A percentile compares a stretch with the other conserved stretches of the same genome.
These are phyloP conservation scores for Paguma larvata DNA, from an alignment of 2,797 vertebrate genomes.

Conservation along the genomic window DNA sequence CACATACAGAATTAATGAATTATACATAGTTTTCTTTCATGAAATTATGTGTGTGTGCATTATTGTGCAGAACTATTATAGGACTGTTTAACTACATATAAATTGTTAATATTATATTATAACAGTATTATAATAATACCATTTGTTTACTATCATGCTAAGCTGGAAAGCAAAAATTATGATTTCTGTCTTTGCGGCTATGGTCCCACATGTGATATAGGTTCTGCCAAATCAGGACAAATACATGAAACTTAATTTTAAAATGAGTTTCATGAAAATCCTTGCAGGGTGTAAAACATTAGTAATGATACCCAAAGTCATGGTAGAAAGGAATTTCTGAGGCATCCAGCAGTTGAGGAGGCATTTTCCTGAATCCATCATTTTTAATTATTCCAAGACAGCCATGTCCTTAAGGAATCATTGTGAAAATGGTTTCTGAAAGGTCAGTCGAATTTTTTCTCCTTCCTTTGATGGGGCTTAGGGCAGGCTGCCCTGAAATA, in stretches of 20 bases:
- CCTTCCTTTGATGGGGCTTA: background rate
- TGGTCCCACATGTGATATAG: background rate
- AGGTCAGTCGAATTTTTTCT: background rate
- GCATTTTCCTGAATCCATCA: background rate
- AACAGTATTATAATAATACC: background rate
- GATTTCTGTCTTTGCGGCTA: background rate
- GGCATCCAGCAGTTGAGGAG: background rate
- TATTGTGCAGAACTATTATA: background rate
- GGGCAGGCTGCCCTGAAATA: background rate
- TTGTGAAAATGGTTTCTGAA: background rate
- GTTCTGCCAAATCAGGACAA: background rate
- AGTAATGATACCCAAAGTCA: background rate
- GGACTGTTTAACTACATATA: background rate
- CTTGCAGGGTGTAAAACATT: background rate
- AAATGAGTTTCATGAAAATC: background rate
- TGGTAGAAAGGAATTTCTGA: background rate
- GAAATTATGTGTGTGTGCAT: background rate
- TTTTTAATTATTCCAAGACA: background rate
- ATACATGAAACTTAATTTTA: background rate
- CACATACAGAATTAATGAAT: background rate
- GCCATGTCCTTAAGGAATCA: background rate
- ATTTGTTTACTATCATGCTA: background rate
- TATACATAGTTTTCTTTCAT: background rate
- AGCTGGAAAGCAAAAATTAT: background rate
- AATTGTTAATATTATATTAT: background rate